phyloP scores from a whole-genome alignment of 2,113 vertebrate genomes.

The Fukomys damarensis region DNA sequence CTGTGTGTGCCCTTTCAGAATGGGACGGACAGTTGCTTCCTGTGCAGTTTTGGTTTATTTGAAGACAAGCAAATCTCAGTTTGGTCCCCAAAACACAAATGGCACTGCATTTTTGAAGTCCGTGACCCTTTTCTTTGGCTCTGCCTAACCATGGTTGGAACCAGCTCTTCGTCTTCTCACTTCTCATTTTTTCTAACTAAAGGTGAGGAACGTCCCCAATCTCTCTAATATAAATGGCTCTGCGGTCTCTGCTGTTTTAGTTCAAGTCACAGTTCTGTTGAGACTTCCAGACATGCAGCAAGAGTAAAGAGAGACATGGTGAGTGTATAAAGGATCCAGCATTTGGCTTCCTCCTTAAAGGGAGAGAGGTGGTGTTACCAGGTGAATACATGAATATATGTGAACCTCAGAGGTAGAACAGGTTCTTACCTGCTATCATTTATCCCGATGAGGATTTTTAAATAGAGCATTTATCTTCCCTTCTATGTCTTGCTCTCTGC shows the following conservation, averaged over 20 bases:
- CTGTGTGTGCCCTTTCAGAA: neutral
- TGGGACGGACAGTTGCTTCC: neutral
- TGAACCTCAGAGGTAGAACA: neutral
- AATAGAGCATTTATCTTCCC: neutral
- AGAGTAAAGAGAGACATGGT: neutral
- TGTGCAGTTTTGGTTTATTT: neutral
- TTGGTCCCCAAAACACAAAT: neutral
- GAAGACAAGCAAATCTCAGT: neutral
- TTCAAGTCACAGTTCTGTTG: neutral
- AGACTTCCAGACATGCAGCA: neutral
- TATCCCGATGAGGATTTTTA: neutral
- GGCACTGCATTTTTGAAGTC: neutral
- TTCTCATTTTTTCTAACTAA: neutral
- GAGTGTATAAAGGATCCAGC: neutral
- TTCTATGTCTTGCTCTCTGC: slow-evolving; percentile 6
- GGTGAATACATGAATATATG: neutral
- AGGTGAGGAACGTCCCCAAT: neutral
- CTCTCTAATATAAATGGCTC: neutral
- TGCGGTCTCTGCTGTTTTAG: neutral
- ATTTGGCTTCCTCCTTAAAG: neutral
- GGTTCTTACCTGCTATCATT: neutral
- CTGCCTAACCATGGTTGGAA: neutral
- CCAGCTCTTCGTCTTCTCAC: neutral
- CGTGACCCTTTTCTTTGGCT: neutral
- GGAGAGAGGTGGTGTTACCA: neutral